A percentile compares a stretch with the other conserved stretches of the same genome.
Evolutionary conservation across 2,113 vertebrate species (phyloP).

Genomic region (Ochotona princeps): DNA sequence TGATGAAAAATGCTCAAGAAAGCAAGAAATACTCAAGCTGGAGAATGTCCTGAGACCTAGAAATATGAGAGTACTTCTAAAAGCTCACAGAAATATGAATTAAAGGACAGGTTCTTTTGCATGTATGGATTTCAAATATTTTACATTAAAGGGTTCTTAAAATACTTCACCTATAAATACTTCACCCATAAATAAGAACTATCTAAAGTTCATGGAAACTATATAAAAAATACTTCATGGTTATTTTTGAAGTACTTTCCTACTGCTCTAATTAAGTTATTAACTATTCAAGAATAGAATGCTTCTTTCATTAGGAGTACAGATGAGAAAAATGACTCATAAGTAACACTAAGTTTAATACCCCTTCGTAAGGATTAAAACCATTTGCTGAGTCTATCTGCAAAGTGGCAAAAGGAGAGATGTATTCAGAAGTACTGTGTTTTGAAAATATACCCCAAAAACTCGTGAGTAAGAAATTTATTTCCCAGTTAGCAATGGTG

Average conservation of each 20-base stretch:
- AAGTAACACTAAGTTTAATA: neutral
- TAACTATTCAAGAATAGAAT: neutral
- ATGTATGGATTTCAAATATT: no score
- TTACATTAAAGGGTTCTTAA: no score
- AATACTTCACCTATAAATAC: no score
- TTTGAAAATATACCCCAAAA: no score
- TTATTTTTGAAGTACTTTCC: neutral
- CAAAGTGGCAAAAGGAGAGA: neutral
- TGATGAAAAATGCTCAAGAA: neutral
- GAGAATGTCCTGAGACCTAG: neutral
- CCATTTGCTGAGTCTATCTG: constrained; percentile 24
- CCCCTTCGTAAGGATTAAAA: constrained; percentile 17
- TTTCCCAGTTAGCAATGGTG: no score
- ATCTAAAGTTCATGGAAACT: no score
- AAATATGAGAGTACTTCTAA: no score
- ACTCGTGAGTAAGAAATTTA: no score
- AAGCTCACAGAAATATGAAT: no score
- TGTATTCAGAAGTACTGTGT: neutral
- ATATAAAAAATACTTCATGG: no score
- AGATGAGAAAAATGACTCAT: constrained; percentile 1
- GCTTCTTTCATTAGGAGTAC: neutral
- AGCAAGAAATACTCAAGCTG: neutral
- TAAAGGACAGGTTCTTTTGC: no score
- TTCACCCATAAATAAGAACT: no score
- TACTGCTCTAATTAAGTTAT: neutral